These are phyloP conservation scores for Drosophila acutilabella DNA, from an alignment of 2,888 invertebrate genomes.

Conservation along the genomic window DNA sequence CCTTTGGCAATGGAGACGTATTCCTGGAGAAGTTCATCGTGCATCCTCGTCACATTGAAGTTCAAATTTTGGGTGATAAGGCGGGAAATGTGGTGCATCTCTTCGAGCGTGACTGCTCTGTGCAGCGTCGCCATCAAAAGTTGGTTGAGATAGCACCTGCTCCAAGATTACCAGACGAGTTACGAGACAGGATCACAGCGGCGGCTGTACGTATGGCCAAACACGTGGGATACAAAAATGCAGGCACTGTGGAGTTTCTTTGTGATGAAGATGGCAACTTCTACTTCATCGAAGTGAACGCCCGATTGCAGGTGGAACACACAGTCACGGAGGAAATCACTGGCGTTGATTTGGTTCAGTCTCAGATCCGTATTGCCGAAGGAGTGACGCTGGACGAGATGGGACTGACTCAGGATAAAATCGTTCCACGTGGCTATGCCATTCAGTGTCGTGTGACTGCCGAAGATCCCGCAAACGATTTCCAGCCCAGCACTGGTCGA, in stretches of 20 bases:
- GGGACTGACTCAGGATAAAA: conserved; percentile 95
- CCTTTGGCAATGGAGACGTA: conserved; percentile 99
- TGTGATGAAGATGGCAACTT: conserved; percentile 96
- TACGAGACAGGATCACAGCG: conserved; percentile 94
- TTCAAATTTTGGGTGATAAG: conserved; percentile 90
- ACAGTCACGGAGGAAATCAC: conserved; percentile 99
- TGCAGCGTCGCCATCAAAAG: conserved; percentile 99
- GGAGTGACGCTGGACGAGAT: conserved; percentile 97
- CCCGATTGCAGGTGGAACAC: conserved; percentile 99
- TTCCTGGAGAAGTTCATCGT: conserved; percentile 99
- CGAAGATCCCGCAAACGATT: conserved; percentile 98
- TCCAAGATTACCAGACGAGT: conserved; percentile 91
- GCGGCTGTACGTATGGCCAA: conserved; percentile 95
- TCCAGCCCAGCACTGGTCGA: conserved; percentile 99
- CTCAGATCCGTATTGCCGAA: conserved; percentile 97
- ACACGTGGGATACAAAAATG: conserved; percentile 98
- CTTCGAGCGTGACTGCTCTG: conserved; percentile 99
- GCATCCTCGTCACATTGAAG: conserved; percentile 98
- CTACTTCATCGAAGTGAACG: conserved; percentile 99
- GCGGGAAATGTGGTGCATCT: conserved; percentile 98
- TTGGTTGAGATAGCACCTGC: conserved; percentile 99
- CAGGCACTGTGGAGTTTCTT: conserved; percentile 99
- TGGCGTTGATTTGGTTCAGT: conserved; percentile 98
- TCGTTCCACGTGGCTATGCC: conserved; percentile 92
- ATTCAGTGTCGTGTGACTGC: conserved; percentile 99